These are phyloP conservation scores for Spilarctia lutea DNA, from an alignment of 2,888 invertebrate species.

Conservation along the genomic window DNA sequence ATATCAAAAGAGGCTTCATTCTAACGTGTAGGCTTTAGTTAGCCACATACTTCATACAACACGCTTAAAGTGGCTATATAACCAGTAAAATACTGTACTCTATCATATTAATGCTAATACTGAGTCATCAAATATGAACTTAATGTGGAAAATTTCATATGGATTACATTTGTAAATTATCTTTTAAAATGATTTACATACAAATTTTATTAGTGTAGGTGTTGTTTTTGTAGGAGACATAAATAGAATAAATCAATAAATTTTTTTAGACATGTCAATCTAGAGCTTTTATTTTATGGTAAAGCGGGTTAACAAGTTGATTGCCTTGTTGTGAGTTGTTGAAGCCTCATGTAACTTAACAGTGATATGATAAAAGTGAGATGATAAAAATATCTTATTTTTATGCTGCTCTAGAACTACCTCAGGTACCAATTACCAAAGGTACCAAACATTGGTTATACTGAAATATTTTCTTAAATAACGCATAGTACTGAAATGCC, in stretches of 20 bases:
- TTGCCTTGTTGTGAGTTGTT: too few relatives aligned
- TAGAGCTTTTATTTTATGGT: neutral
- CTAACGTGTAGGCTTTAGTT: slow-evolving; percentile 20
- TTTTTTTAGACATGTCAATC: neutral
- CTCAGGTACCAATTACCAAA: too few relatives aligned
- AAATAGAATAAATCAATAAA: neutral
- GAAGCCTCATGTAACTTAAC: too few relatives aligned
- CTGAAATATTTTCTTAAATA: neutral
- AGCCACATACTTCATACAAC: slow-evolving; percentile 30
- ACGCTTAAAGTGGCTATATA: slow-evolving; percentile 30
- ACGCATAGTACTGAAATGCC: neutral
- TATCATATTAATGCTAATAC: slow-evolving; percentile 36
- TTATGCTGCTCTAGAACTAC: neutral
- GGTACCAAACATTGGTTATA: too few relatives aligned
- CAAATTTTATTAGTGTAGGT: neutral
- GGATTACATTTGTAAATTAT: slow-evolving; percentile 24
- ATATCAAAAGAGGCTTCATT: slow-evolving; percentile 22
- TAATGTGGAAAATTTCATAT: slow-evolving; percentile 37
- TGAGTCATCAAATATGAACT: slow-evolving; percentile 44
- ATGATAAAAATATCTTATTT: neutral
- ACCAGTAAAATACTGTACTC: slow-evolving; percentile 26
- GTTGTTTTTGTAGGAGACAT: slow-evolving; percentile 3
- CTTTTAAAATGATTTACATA: slow-evolving; percentile 34
- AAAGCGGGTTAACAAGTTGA: neutral
- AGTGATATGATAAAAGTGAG: too few relatives aligned